Conservation (phyloP, 2,888 invertebrate species). For the Tachystola acroxantha region DNA sequence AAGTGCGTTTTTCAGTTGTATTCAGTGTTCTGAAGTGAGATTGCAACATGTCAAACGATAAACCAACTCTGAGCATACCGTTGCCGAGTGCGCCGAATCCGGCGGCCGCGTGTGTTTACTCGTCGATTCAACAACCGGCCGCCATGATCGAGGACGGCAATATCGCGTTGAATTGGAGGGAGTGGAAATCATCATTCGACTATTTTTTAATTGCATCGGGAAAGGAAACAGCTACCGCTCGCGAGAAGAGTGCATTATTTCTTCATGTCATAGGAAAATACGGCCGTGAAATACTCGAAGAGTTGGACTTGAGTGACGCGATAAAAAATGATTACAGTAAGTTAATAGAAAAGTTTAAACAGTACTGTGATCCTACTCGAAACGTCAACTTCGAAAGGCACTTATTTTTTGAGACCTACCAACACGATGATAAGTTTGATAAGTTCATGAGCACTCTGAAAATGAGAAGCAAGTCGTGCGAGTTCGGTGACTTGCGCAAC, state of each 20-base stretch:
- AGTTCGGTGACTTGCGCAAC: neutral
- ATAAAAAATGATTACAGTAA: neutral
- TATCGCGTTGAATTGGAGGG: slow-evolving; percentile 8
- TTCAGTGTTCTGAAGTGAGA: neutral
- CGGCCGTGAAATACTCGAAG: slow-evolving; percentile 1
- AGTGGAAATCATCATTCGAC: slow-evolving; percentile 9
- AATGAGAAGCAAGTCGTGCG: slow-evolving; percentile 3
- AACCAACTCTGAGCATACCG: neutral
- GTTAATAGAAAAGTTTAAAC: neutral
- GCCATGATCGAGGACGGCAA: slow-evolving; percentile 9
- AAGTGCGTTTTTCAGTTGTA: neutral
- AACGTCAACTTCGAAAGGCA: slow-evolving; percentile 16
- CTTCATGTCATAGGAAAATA: slow-evolving; percentile 1
- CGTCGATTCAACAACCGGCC: slow-evolving; percentile 10
- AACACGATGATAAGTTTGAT: slow-evolving; percentile 12
- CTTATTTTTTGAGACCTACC: slow-evolving; percentile 15
- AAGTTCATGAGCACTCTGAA: slow-evolving; percentile 10
- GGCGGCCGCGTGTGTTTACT: neutral
- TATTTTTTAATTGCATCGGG: slow-evolving; percentile 7
- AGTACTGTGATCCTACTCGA: neutral
- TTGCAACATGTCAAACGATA: too few species aligned
- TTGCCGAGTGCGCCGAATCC: neutral
- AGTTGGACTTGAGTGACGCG: neutral
- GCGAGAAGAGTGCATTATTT: neutral
- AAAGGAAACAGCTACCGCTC: neutral